A percentile compares a stretch with the other conserved stretches of the same genome.
Evolutionary conservation across 1,140 invertebrate species (phyloP).

Genomic region (Brachystomella parvula): DNA sequence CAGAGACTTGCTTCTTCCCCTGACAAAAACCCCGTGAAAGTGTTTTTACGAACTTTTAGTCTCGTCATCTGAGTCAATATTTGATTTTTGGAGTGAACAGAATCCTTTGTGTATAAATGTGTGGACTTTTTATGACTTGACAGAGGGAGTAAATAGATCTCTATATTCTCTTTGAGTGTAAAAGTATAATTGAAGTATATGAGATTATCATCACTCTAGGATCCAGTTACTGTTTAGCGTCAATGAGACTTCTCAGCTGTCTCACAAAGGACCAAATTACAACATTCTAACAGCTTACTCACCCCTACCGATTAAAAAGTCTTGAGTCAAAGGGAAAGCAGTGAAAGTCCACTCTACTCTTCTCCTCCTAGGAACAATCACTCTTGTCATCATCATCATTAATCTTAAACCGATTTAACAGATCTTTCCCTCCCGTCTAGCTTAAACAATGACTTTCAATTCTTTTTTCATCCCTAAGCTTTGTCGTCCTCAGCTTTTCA

Average conservation of each 20-base stretch:
- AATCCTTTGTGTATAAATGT: slow-evolving; percentile 10
- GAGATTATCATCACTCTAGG: slow-evolving; percentile 6
- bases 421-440: not conserved
- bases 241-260: not conserved
- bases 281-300: not conserved
- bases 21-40: slow-evolving; percentile 1
- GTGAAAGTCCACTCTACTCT: not conserved
- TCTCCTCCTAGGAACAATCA: too few species aligned
- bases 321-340: not conserved
- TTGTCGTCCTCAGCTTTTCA: too few species aligned
- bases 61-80: slow-evolving; percentile 2
- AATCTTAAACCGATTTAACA: not conserved
- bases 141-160: not conserved
- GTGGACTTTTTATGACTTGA: slow-evolving; percentile 5
- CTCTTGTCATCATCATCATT: too few species aligned
- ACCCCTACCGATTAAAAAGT: not conserved
- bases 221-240: slow-evolving; percentile 9
- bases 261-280: not conserved
- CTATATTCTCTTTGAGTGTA: not conserved
- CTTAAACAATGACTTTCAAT: not conserved
- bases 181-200: not conserved
- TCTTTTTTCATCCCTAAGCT: too few species aligned
- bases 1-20: not conserved
- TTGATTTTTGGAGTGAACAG: slow-evolving; percentile 2
- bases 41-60: slow-evolving; percentile 5